Conservation (phyloP, 1,140 invertebrate species). For the Trichonephila inaurata region DNA sequence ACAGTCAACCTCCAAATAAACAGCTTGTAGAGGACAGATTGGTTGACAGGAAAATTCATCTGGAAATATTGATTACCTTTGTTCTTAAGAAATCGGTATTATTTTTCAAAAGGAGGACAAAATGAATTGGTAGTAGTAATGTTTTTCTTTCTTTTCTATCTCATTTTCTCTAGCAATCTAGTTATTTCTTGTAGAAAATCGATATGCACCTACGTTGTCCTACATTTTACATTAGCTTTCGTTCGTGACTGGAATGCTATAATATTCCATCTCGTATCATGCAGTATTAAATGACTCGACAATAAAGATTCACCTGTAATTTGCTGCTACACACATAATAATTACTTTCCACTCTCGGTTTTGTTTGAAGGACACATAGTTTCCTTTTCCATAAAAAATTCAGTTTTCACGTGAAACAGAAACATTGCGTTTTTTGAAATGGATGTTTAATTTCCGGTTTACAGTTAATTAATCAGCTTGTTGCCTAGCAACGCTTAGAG, state of each 20-base stretch:
- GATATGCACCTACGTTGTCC: constrained; percentile 66
- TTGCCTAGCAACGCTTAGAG: constrained; percentile 51
- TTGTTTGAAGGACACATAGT: constrained; percentile 50
- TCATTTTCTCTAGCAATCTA: constrained; percentile 35
- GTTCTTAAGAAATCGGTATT: constrained; percentile 38
- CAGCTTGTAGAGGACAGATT: background rate
- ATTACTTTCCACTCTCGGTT: constrained; percentile 72
- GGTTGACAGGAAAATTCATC: constrained; percentile 41
- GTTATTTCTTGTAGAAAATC: constrained; percentile 66
- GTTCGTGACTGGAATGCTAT: constrained; percentile 66
- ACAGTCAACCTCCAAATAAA: background rate
- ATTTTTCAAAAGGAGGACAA: constrained; percentile 27
- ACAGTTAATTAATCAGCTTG: constrained; percentile 59
- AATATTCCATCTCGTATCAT: constrained; percentile 60
- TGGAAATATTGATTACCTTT: constrained; percentile 66
- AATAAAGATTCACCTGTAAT: constrained; percentile 64
- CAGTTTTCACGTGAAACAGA: background rate
- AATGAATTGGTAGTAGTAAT: constrained; percentile 49
- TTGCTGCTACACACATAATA: constrained; percentile 70
- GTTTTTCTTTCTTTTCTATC: constrained; percentile 40
- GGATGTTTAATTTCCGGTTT: constrained; percentile 69
- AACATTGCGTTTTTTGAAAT: background rate
- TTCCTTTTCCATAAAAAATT: constrained; percentile 62
- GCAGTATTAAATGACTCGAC: constrained; percentile 66
- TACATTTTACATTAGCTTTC: constrained; percentile 73